These are phyloP conservation scores for Lathamus discolor DNA, from an alignment of 2,113 vertebrate species.

Conservation along the genomic window DNA sequence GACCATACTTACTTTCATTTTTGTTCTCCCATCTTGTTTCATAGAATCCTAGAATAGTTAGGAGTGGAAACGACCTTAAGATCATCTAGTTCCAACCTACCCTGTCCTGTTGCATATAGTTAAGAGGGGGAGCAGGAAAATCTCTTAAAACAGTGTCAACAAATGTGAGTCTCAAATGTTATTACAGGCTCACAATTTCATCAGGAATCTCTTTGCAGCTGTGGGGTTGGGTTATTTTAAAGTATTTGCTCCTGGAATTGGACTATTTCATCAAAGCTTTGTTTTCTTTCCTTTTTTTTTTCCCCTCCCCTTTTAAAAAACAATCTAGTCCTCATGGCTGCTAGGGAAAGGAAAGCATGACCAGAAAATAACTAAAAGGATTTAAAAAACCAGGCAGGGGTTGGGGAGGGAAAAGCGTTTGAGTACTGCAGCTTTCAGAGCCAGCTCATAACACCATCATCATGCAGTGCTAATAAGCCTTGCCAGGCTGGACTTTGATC, in stretches of 20 bases:
- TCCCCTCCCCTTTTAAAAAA: neutral
- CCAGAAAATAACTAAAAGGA: neutral
- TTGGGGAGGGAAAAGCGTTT: neutral
- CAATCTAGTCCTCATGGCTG: neutral
- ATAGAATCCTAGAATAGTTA: neutral
- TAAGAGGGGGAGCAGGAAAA: neutral
- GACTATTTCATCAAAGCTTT: neutral
- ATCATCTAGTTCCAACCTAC: neutral
- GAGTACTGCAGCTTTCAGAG: constrained; percentile 36
- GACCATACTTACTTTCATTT: neutral
- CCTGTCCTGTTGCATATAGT: neutral
- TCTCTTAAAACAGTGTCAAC: neutral
- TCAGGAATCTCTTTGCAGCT: neutral
- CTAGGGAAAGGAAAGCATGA: neutral
- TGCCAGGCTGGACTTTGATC: constrained; percentile 63
- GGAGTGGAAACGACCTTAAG: neutral
- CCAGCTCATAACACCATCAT: constrained; percentile 35
- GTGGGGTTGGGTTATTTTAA: neutral
- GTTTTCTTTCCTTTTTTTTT: neutral
- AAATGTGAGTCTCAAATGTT: neutral
- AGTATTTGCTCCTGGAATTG: neutral
- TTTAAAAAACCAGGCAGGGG: neutral
- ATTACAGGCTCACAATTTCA: neutral
- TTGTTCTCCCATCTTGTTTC: neutral
- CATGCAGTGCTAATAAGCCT: constrained; percentile 47